phyloP scores from a whole-genome alignment of 2,797 vertebrate genomes.

The Petrocephalus sullivani region DNA sequence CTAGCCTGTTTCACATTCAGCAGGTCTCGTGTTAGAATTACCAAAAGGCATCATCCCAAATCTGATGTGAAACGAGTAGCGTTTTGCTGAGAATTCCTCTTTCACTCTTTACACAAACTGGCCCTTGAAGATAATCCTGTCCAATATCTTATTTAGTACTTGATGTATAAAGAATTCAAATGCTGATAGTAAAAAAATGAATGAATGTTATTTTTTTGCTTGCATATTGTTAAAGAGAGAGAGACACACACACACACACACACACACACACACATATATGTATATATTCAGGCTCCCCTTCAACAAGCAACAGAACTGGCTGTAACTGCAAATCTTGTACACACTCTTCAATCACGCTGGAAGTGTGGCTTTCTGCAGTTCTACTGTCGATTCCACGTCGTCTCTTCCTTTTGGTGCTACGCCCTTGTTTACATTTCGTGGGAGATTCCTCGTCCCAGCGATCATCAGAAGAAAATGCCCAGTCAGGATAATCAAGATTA shows the following conservation, averaged over 20 bases:
- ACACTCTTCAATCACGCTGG: not conserved
- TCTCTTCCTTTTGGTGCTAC: not conserved
- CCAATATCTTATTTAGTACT: not conserved
- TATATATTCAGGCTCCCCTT: not conserved
- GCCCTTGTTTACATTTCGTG: not conserved
- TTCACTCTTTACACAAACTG: not conserved
- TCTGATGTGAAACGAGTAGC: not conserved
- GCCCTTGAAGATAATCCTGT: not conserved
- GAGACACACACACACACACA: not conserved
- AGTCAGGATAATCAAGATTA: not conserved
- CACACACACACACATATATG: not conserved
- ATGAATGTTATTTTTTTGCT: not conserved
- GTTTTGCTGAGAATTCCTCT: not conserved
- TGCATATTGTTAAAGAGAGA: not conserved
- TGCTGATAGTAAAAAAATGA: not conserved
- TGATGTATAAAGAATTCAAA: not conserved
- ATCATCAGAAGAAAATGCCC: not conserved
- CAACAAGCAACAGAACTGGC: not conserved
- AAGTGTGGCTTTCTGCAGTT: not conserved
- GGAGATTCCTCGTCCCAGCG: not conserved
- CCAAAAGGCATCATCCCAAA: not conserved
- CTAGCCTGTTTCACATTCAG: not conserved
- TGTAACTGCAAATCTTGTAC: not conserved
- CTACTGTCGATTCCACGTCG: no score
- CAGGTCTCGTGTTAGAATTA: not conserved